Conservation (phyloP, 2,888 invertebrate genomes). For the Cyaniris semiargus region DNA sequence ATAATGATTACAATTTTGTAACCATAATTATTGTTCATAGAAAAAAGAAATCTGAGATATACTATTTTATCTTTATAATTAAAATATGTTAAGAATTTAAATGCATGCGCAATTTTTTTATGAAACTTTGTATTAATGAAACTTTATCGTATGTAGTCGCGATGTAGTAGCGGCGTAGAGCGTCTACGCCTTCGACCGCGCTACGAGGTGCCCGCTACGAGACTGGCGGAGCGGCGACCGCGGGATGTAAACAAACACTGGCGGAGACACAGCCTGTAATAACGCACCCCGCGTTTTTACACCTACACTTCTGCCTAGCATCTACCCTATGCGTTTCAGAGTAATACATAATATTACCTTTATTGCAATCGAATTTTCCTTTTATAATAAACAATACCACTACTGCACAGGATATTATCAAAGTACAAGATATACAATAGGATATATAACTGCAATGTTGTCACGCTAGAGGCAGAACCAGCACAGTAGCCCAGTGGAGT, state of each 20-base stretch:
- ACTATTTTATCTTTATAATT: not conserved
- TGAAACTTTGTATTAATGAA: not conserved
- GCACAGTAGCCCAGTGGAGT: too few species aligned
- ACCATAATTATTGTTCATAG: not conserved
- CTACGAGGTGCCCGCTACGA: not conserved
- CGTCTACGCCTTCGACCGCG: constrained; percentile 20
- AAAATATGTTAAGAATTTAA: too few species aligned
- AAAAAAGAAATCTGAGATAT: not conserved
- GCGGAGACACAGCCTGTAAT: not conserved
- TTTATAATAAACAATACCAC: not conserved
- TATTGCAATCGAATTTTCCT: not conserved
- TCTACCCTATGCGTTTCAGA: not conserved
- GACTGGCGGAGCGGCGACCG: constrained; percentile 12
- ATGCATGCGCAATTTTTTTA: too few species aligned
- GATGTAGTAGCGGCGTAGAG: not conserved
- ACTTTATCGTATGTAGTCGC: not conserved
- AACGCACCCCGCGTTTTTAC: too few species aligned
- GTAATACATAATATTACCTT: too few species aligned
- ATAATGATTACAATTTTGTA: not conserved
- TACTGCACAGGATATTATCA: too few species aligned
- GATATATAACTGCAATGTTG: too few species aligned
- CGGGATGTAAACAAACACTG: not conserved
- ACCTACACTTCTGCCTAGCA: too few species aligned
- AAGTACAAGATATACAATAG: too few species aligned
- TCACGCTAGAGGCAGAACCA: too few species aligned